Evolutionary conservation across 2,113 vertebrate species (phyloP).

Genomic region (Leucopsar rothschildi): DNA sequence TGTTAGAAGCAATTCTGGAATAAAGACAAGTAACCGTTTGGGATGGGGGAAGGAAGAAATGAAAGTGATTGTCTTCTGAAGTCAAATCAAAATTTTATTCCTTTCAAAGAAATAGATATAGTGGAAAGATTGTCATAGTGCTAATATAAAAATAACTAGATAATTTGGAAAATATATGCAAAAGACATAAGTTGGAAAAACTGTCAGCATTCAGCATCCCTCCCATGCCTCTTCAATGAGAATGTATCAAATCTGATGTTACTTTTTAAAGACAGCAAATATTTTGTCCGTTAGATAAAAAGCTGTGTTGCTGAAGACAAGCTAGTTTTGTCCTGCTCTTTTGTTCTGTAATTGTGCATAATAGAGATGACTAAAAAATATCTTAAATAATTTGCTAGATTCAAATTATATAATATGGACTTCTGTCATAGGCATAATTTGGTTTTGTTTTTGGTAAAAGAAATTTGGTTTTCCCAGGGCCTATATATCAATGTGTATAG

Average conservation of each 20-base stretch:
- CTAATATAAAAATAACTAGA: slow-evolving; percentile 9
- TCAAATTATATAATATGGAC: background rate
- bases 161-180: background rate
- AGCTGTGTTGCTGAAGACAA: background rate
- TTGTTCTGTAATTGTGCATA: background rate
- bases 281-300: background rate
- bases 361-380: background rate
- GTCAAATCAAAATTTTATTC: background rate
- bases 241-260: background rate
- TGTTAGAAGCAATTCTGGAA: background rate
- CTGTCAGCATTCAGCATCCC: background rate
- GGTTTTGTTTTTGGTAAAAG: background rate
- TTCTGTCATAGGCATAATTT: background rate
- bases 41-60: background rate
- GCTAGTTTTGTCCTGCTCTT: background rate
- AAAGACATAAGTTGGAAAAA: background rate
- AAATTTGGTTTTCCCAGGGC: background rate
- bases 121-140: background rate
- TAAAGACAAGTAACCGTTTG: background rate
- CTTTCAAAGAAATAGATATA: background rate
- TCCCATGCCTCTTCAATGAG: background rate
- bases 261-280: background rate
- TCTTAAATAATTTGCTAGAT: background rate
- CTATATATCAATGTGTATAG: background rate
- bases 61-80: background rate